A percentile compares a stretch with the other conserved stretches of the same genome.
Evolutionary conservation across 2,888 invertebrate species (phyloP).

Genomic region (Podotricha telesiphe): DNA sequence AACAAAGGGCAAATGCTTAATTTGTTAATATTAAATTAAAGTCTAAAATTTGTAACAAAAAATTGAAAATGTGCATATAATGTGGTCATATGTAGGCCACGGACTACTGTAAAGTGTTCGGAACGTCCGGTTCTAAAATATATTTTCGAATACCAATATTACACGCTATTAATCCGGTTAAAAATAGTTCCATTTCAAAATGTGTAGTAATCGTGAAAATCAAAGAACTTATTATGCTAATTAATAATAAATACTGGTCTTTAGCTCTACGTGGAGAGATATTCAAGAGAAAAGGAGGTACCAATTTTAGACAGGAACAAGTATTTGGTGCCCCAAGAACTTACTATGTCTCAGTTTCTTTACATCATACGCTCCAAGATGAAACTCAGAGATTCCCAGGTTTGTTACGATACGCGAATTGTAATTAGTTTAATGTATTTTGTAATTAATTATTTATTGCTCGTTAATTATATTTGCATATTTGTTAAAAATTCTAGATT

Average conservation of each 20-base stretch:
- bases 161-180: too few relatives aligned
- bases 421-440: conserved; percentile 30
- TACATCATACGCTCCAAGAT: conserved; percentile 86
- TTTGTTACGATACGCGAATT: conserved; percentile 42
- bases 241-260: conserved; percentile 49
- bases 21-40: not conserved
- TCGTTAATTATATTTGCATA: not conserved
- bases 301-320: conserved; percentile 91
- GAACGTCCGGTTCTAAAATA: too few relatives aligned
- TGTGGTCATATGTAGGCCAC: too few relatives aligned
- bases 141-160: too few relatives aligned
- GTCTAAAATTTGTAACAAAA: too few relatives aligned
- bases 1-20: not conserved
- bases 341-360: conserved; percentile 94
- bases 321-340: conserved; percentile 93
- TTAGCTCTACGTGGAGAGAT: conserved; percentile 91
- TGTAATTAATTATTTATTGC: conserved; percentile 13
- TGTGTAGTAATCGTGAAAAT: too few relatives aligned
- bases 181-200: too few relatives aligned
- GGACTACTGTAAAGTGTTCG: too few relatives aligned
- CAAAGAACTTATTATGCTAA: too few relatives aligned
- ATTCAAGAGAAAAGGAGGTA: conserved; percentile 88
- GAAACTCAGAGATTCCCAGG: conserved; percentile 77
- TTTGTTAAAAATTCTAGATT: conserved; percentile 14
- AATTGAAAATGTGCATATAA: not conserved